Evolutionary conservation across 2,888 invertebrate genomes (phyloP).

Genomic region (Hirudinaria manillensis): DNA sequence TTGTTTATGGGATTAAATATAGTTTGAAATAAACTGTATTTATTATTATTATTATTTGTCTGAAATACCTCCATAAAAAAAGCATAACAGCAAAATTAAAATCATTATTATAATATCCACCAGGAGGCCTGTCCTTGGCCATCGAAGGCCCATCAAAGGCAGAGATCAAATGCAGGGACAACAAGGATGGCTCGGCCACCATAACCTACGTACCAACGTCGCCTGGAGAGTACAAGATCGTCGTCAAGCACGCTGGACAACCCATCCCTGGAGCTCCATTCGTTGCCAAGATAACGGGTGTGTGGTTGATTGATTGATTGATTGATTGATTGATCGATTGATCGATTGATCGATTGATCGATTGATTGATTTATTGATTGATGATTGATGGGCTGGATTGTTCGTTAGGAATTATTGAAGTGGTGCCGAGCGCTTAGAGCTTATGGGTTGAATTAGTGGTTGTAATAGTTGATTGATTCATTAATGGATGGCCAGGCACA

Average conservation of each 20-base stretch:
- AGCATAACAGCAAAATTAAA: not conserved
- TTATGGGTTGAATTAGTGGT: too few relatives aligned
- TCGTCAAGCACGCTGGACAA: slow-evolving; percentile 34
- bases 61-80: too few relatives aligned
- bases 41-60: too few relatives aligned
- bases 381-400: not conserved
- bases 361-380: not conserved
- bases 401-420: not conserved
- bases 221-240: slow-evolving; percentile 34
- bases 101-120: not conserved
- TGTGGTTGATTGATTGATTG: not conserved
- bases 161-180: slow-evolving; percentile 35
- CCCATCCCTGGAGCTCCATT: slow-evolving; percentile 34
- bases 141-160: slow-evolving; percentile 37
- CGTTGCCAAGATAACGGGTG: slow-evolving; percentile 31
- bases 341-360: too few relatives aligned
- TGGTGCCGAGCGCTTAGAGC: not conserved
- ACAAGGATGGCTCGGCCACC: slow-evolving; percentile 35
- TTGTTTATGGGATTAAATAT: not conserved
- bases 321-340: not conserved
- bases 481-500: too few relatives aligned
- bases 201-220: slow-evolving; percentile 34
- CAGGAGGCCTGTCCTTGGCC: slow-evolving; percentile 34
- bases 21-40: not conserved
- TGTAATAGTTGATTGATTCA: too few relatives aligned